Evolutionary conservation across 2,888 invertebrate genomes (phyloP).

Genomic region (Perithous albicinctus): DNA sequence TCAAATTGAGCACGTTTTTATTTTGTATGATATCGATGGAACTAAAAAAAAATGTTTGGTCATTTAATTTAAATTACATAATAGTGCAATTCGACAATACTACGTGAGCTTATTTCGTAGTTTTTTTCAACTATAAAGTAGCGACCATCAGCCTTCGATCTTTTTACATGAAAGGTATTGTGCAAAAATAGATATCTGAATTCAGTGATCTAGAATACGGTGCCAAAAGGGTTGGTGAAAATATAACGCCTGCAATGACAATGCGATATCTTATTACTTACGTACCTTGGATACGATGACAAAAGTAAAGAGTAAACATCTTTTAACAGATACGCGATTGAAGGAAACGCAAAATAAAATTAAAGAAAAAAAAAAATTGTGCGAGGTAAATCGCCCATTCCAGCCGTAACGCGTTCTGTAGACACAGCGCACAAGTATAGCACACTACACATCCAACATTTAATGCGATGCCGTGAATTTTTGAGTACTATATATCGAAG

Average conservation of each 20-base stretch:
- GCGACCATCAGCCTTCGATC: too few species aligned
- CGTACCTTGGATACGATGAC: conserved; percentile 22
- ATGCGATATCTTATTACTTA: conserved; percentile 10
- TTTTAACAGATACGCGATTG: conserved; percentile 5
- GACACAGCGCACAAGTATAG: conserved; percentile 58
- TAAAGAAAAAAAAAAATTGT: neutral
- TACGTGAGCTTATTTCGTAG: neutral
- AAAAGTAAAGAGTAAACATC: neutral
- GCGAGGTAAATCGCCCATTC: conserved; percentile 19
- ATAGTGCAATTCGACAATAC: neutral
- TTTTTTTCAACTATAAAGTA: neutral
- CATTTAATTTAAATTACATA: neutral
- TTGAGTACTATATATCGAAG: conserved; percentile 39
- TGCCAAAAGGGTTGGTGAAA: neutral
- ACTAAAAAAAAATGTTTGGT: too few species aligned
- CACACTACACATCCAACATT: conserved; percentile 57
- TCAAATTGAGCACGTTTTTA: too few species aligned
- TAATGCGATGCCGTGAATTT: conserved; percentile 55
- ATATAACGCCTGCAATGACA: neutral
- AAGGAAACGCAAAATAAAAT: conserved; percentile 1
- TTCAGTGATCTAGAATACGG: conserved; percentile 1
- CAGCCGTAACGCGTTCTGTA: conserved; percentile 36
- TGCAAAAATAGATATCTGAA: neutral
- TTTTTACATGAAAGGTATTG: neutral
- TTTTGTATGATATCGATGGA: too few species aligned